Evolutionary conservation across 2,113 vertebrate species (phyloP).

Genomic region (Alligator mississippiensis): DNA sequence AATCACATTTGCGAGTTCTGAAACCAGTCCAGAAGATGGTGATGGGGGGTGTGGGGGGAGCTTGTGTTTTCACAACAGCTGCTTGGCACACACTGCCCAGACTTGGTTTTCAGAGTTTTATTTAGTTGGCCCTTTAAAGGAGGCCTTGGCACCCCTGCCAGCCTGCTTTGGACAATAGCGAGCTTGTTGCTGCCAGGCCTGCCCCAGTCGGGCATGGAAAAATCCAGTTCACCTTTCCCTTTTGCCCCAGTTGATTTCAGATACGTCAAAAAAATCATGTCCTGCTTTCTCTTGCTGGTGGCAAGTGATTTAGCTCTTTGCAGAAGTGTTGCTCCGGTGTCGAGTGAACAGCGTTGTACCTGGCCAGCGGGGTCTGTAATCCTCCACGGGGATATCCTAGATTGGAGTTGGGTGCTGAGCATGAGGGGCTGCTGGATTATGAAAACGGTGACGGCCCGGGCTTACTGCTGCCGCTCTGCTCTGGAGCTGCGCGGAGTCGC

Average conservation of each 20-base stretch:
- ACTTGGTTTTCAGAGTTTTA: background rate
- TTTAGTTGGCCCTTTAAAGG: background rate
- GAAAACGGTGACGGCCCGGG: background rate
- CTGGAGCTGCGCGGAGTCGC: background rate
- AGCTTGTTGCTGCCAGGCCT: background rate
- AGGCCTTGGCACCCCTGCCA: background rate
- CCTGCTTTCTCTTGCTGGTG: too few relatives aligned
- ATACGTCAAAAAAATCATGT: background rate
- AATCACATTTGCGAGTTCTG: background rate
- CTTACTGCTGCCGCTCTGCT: background rate
- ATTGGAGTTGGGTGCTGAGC: background rate
- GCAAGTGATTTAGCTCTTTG: background rate
- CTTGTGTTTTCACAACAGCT: background rate
- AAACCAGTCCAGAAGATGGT: background rate
- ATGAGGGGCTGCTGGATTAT: background rate
- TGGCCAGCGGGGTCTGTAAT: background rate
- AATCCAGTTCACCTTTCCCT: background rate
- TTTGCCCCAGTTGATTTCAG: background rate
- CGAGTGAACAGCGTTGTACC: background rate
- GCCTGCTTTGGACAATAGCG: background rate
- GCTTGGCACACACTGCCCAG: background rate
- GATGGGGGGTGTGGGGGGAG: background rate
- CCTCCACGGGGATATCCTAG: background rate
- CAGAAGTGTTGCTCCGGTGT: background rate
- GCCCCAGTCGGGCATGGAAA: background rate